Evolutionary conservation across 2,888 invertebrate genomes (phyloP), one percentile per base, ranked within the genome.

Genomic region (Latrodectus elegans): DNA sequence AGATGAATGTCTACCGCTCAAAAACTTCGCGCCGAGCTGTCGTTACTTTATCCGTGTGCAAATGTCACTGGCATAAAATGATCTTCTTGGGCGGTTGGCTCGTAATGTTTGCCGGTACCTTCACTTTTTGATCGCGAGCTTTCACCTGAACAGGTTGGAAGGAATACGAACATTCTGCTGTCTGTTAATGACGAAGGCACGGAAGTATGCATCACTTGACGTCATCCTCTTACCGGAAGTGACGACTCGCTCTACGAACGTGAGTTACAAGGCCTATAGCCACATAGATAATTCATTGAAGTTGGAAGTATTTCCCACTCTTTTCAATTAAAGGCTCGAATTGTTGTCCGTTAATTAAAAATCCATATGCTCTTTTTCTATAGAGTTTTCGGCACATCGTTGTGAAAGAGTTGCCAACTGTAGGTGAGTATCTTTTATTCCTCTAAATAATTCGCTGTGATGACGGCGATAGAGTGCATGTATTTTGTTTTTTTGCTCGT

Each of bases 161-260:
- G 15, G 9, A 51, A 75, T 49, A 68, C 64, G 60, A 38, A 38
- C n/a, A 53, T 55, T 74, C 74, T 74, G 53, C 49, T 71, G 53
- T 74, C 26, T 74, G 78, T 78, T 78, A 83, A 83, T 83, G 82
- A 85, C 51, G 70, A 52, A 49, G 74, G 14, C 22, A 73, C 72
- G 86, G 86, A 87, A 81, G 77, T 76, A 87, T 77, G 86, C 81
- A 72, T 87, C 86, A 87, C 75, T 87, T 87, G 77, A 86, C 80
- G 86, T 86, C 80, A 86, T 77, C 67, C 75, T 70, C 22, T 51
- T 6, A 75, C 53, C 86, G 86, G 86, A 87, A 87, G 81, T 84
- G 78, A 84, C 75, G 71, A 65, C 51, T 49, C 64, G 15, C 70
- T 73, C 64, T 49, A 17, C 52, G 77, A 80, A 22, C 22, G 73